phyloP scores from a whole-genome alignment of 2,888 invertebrate species.

The Pterostichus niger region DNA sequence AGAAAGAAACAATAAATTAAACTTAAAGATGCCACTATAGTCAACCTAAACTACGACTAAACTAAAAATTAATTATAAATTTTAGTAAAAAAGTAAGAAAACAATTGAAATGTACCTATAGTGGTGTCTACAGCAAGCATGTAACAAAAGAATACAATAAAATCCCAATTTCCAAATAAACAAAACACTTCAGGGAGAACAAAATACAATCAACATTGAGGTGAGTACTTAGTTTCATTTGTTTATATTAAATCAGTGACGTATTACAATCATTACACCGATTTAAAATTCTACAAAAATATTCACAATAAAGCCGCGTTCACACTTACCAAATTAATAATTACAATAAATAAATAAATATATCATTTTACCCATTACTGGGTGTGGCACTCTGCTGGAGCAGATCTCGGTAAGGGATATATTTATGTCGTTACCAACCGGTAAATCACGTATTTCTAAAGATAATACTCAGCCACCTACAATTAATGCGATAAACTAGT shows the following conservation, averaged over 20 bases:
- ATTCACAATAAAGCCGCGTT: too few relatives aligned
- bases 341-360: too few relatives aligned
- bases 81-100: conserved; percentile 3
- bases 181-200: conserved; percentile 8
- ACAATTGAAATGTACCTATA: conserved; percentile 63
- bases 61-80: not conserved
- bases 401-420: too few relatives aligned
- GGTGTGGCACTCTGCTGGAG: too few relatives aligned
- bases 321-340: too few relatives aligned
- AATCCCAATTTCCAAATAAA: conserved; percentile 26
- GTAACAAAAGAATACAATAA: conserved; percentile 64
- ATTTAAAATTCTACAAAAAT: too few relatives aligned
- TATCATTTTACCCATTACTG: too few relatives aligned
- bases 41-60: conserved; percentile 6
- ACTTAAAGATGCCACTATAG: conserved; percentile 40
- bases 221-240: conserved; percentile 69
- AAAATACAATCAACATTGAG: not conserved
- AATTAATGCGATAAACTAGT: too few relatives aligned
- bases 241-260: not conserved
- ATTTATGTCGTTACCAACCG: too few relatives aligned
- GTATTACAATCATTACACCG: too few relatives aligned
- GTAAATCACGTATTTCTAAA: too few relatives aligned
- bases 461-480: too few relatives aligned
- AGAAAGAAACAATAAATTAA: not conserved
- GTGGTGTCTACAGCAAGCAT: conserved; percentile 68